Evolutionary conservation across 35 echinoderm and acorn worm species (phyloP).

Genomic region (Amphiura filiformis): DNA sequence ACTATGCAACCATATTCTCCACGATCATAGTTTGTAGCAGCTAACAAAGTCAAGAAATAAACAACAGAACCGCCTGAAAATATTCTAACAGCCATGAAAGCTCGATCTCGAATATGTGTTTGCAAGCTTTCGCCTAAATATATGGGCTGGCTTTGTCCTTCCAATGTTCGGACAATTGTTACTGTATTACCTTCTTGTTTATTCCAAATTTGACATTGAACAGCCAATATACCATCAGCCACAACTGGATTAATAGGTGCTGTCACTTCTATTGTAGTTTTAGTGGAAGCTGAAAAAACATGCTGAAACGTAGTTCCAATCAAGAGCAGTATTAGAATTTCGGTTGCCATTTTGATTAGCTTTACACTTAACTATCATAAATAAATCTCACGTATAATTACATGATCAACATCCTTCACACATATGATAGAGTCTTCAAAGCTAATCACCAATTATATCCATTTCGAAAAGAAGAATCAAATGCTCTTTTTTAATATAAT

Average conservation of each 20-base stretch:
- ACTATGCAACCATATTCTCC: background rate
- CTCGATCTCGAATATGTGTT: background rate
- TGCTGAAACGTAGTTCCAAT: no score
- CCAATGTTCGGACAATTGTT: background rate
- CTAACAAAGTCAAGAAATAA: background rate
- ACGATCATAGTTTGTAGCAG: background rate
- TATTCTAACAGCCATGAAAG: no score
- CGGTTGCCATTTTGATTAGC: no score
- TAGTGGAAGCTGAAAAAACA: background rate
- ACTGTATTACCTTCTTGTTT: background rate
- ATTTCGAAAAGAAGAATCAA: no score
- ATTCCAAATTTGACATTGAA: slow-evolving; percentile 6
- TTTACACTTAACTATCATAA: no score
- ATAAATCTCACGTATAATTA: no score
- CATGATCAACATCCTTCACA: no score
- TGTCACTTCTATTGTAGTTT: background rate
- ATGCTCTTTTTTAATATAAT: no score
- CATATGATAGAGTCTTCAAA: no score
- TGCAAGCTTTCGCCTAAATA: background rate
- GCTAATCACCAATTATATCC: no score
- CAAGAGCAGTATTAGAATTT: no score
- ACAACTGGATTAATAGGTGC: background rate
- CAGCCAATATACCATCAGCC: background rate
- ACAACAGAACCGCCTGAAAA: no score
- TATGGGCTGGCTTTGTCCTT: background rate